Evolutionary conservation across 2,888 invertebrate species (phyloP).

Genomic region (Hylaea fasciaria): DNA sequence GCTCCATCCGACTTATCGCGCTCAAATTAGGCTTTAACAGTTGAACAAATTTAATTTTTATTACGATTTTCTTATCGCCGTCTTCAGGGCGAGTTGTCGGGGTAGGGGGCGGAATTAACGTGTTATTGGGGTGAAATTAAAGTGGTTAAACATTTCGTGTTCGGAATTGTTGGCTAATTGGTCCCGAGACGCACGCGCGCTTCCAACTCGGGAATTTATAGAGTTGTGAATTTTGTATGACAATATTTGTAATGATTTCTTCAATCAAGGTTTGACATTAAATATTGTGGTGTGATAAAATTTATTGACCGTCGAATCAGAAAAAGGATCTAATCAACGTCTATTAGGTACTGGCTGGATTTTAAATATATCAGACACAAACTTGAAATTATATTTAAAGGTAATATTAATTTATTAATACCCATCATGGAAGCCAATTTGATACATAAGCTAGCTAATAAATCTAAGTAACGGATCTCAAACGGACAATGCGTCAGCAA

Average conservation of each 20-base stretch:
- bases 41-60: slow-evolving; percentile 65
- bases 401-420: too few species aligned
- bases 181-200: slow-evolving; percentile 60
- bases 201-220: slow-evolving; percentile 29
- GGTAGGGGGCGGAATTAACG: slow-evolving; percentile 57
- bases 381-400: too few species aligned
- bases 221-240: slow-evolving; percentile 31
- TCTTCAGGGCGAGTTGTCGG: slow-evolving; percentile 27
- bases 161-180: slow-evolving; percentile 66
- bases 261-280: too few species aligned
- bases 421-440: too few species aligned
- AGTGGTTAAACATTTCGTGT: slow-evolving; percentile 68
- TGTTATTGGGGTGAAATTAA: slow-evolving; percentile 69
- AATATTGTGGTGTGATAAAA: too few species aligned
- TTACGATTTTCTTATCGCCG: slow-evolving; percentile 53
- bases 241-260: not conserved
- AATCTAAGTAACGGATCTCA: too few species aligned
- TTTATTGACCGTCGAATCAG: too few species aligned
- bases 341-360: too few species aligned
- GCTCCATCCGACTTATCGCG: slow-evolving; percentile 23
- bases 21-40: slow-evolving; percentile 47
- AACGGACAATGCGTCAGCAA: too few species aligned
- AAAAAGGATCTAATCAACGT: too few species aligned
- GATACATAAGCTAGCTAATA: too few species aligned
- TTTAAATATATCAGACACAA: too few species aligned